Percentiles rank a stretch among this genome's conserved stretches.
Conservation (phyloP, 1,140 invertebrate genomes). For the Panulirus ornatus region DNA sequence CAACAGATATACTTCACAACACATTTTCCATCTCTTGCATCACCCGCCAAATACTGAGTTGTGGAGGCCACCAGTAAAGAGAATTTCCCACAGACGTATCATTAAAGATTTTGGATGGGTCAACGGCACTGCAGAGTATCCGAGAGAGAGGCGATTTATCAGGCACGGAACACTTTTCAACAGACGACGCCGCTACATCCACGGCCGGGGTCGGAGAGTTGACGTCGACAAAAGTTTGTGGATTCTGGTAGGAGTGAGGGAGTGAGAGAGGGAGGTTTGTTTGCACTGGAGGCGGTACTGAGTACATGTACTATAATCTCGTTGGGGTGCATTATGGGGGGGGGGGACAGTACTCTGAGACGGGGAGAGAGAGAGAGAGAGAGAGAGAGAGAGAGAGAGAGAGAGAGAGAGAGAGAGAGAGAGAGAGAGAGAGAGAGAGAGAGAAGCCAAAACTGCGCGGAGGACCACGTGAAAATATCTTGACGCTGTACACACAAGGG, state of each 20-base stretch:
- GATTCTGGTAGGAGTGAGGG: too few relatives aligned
- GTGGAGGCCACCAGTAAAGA: not conserved
- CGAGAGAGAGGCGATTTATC: not conserved
- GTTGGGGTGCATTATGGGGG: not conserved
- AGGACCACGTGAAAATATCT: too few relatives aligned
- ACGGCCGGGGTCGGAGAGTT: not conserved
- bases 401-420: conserved; percentile 3
- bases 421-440: not conserved
- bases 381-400: conserved; percentile 7
- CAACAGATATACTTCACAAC: not conserved
- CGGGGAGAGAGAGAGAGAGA: conserved; percentile 1
- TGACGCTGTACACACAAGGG: too few relatives aligned
- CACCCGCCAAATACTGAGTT: not conserved
- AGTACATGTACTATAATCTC: not conserved
- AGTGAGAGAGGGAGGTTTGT: not conserved
- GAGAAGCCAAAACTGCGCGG: not conserved
- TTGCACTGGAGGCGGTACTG: not conserved
- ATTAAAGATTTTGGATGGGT: too few relatives aligned
- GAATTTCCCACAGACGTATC: not conserved
- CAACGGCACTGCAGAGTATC: too few relatives aligned
- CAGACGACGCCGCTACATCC: not conserved
- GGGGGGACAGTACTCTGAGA: too few relatives aligned
- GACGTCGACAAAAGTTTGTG: too few relatives aligned
- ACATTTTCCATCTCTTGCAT: not conserved
- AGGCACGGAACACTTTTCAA: not conserved